Evolutionary conservation across 2,113 vertebrate species (phyloP), one percentile per base, ranked within the genome.

Genomic region (Cochlearius cochlearius): DNA sequence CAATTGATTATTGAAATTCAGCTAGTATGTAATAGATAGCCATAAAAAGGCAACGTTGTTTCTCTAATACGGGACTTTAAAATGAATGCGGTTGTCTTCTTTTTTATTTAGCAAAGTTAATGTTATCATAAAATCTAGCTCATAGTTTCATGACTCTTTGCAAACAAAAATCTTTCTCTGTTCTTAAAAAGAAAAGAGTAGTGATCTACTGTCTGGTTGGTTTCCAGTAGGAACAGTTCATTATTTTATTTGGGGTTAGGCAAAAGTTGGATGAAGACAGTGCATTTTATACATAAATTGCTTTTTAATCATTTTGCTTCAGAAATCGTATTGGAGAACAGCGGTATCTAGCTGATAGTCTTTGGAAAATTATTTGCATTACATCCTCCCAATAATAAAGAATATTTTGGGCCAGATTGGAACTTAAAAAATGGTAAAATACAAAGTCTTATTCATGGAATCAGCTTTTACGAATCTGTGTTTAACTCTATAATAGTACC

Each of bases 1-100:
- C 86, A 96, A 94, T 90, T 83, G 41, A 55, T 90, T 90, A 80
- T 77, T 94, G 82, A 96, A 82, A 92, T 96, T 82, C 91, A 86
- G 63, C 55, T 88, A 32, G 79, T 80, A 62, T 79, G 63, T 76
- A 87, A 72, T 13, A 94, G 88, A 94, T 87, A 96, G 62, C 38
- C 62, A 76, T 82, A 85, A 85, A 90, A 92, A 86, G 76, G 39
- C 79, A 94, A 63, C 74, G 66, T 62, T 80, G 9, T 92, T 93
- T 73, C 43, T 71, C 52, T 94, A 86, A 86, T 89, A 78, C 68
- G 49, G 50, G 12, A 34, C 43, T 81, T 88, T 2, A 69, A 76
- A 76, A 85, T 83, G 27, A 80, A 72, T 17, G 15, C 30, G 50
- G 22, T 38, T 7, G 60, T 13, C 62, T 47, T 59, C 84, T 66